phyloP scores from a whole-genome alignment of 1,140 invertebrate genomes.

The Cryptotermes secundus region DNA sequence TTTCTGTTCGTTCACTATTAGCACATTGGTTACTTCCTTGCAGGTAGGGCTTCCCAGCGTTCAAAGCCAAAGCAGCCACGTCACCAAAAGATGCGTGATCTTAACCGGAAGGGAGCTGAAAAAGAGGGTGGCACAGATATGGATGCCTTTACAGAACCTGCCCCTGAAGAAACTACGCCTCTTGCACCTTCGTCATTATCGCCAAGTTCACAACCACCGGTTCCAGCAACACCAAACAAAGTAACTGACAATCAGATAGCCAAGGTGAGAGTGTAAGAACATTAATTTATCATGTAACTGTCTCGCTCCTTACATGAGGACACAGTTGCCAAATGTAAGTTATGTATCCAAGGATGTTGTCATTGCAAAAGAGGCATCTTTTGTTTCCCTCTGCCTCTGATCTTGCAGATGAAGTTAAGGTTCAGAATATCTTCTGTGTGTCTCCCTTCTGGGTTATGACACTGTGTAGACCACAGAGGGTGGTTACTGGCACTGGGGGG shows the following conservation, averaged over 20 bases:
- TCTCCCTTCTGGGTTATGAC: no score
- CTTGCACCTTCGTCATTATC: constrained; percentile 31
- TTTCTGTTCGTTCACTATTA: no score
- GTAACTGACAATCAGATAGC: constrained; percentile 14
- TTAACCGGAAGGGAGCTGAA: constrained; percentile 52
- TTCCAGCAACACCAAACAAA: constrained; percentile 2
- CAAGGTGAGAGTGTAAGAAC: neutral
- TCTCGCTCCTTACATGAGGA: no score
- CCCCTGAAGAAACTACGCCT: constrained; percentile 29
- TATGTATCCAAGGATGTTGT: no score
- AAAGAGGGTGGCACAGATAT: constrained; percentile 55
- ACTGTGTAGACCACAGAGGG: no score
- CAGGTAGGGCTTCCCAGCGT: constrained; percentile 44
- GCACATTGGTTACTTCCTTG: constrained; percentile 22
- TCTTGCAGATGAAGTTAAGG: no score
- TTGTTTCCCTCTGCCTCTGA: no score
- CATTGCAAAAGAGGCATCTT: no score
- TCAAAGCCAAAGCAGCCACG: constrained; percentile 45
- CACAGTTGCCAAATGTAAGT: no score
- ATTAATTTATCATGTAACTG: no score
- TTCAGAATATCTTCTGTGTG: no score
- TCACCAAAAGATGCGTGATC: constrained; percentile 46
- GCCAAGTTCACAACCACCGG: constrained; percentile 34
- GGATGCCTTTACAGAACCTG: constrained; percentile 51
- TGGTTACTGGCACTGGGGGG: no score